Base-by-base conservation (phyloP, 2,888 invertebrate genomes). In the Idaea straminata region DNA sequence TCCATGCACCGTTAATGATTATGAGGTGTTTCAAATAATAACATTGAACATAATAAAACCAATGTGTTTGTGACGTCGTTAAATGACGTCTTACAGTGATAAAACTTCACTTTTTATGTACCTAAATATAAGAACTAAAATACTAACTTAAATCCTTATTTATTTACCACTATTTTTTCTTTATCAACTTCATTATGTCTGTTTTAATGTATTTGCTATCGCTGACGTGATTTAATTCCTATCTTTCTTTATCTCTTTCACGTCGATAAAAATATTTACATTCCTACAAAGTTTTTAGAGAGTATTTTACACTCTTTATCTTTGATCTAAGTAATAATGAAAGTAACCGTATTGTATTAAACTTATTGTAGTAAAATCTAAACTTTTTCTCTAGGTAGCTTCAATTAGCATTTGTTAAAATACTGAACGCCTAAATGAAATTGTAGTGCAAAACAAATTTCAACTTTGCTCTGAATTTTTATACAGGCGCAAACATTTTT, bases 171-270 rank as follows among this genome's bases (percentile, higher is more conserved):
- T 13, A 13, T 47, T 47, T 47, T 13, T 13, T 13, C 47, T 47
- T 47, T 47, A 47, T 47, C 47, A 47, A 47, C 47, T 47, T 47
- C 47, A 47, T 47, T 47, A 47, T 47, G 47, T 47, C 47, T 47
- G 10, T 13, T 13, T 47, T 47, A 47, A 47, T 47, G 47, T 47
- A 25, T 25, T 6, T 47, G 47, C 10, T 47, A 47, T 47, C 47
- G 47, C 13, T 47, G 47, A 47, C 10, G 47, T 47, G 47, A 47
- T 47, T 47, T 47, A 13, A 13, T 47, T 47, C 5, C 47, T 47
- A 47, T 47, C 47, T 47, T 47, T 10, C 38, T 13, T 47, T 47
- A 47, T 47, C 47, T 13, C 47, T 47, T 47, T 47, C 10, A 47
- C 47, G 10, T 47, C 13, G 47, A 47, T 47, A 13, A 10, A 13